These are phyloP conservation scores for Amyelois transitella DNA, from an alignment of 1,140 invertebrate genomes.

Conservation along the genomic window DNA sequence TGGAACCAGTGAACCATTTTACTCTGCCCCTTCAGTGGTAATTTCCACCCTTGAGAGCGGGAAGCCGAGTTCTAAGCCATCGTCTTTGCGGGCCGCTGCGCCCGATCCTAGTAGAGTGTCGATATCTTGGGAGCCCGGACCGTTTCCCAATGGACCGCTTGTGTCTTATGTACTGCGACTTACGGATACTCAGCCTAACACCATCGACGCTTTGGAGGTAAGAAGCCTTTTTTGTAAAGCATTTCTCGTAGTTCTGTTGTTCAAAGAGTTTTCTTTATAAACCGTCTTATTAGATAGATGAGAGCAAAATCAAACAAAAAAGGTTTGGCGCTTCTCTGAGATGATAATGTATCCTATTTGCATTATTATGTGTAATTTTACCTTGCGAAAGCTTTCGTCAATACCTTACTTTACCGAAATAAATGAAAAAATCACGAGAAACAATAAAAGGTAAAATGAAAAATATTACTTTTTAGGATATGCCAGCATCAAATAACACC, in stretches of 20 bases:
- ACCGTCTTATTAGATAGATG: too few species aligned
- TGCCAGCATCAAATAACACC: constrained; percentile 80
- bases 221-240: too few species aligned
- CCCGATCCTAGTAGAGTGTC: constrained; percentile 89
- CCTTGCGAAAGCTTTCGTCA: too few species aligned
- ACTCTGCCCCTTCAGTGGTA: constrained; percentile 85
- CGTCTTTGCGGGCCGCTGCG: constrained; percentile 83
- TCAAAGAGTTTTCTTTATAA: too few species aligned
- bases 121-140: constrained; percentile 90
- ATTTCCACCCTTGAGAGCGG: constrained; percentile 86
- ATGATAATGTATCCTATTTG: too few species aligned
- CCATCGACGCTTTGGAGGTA: constrained; percentile 80
- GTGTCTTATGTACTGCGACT: constrained; percentile 88
- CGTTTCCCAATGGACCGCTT: constrained; percentile 90
- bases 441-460: too few species aligned
- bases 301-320: too few species aligned
- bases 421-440: too few species aligned
- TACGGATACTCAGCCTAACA: constrained; percentile 74
- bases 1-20: constrained; percentile 80
- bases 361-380: too few species aligned
- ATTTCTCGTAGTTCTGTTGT: too few species aligned
- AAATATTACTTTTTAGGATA: constrained; percentile 80
- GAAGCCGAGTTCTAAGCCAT: constrained; percentile 82
- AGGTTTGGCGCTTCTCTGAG: too few species aligned
- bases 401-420: too few species aligned